Percentiles rank a stretch among this genome's conserved stretches.
phyloP scores from a whole-genome alignment of 1,140 invertebrate genomes.

The Ridgeia piscesae region DNA sequence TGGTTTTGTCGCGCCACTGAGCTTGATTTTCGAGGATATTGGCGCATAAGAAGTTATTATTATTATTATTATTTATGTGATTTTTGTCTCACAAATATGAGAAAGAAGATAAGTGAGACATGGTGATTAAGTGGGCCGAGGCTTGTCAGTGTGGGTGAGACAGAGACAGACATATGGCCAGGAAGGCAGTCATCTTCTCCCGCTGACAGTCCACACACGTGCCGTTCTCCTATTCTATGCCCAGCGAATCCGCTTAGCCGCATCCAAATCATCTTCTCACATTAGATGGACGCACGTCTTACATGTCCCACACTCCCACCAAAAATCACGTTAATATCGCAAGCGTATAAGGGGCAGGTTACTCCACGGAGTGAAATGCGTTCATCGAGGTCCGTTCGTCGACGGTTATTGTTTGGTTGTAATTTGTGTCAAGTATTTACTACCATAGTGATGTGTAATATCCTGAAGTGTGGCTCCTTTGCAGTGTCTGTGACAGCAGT shows the following conservation, averaged over 20 bases:
- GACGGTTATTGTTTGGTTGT: background rate
- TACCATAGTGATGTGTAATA: background rate
- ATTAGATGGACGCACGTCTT: background rate
- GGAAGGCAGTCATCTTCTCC: background rate
- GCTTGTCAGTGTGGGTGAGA: background rate
- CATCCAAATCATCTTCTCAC: background rate
- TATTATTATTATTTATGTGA: too few relatives aligned
- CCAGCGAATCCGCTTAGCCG: background rate
- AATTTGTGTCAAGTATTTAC: constrained; percentile 6
- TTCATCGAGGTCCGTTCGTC: background rate
- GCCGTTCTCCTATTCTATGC: background rate
- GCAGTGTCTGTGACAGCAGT: background rate
- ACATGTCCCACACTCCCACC: background rate
- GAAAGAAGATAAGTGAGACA: background rate
- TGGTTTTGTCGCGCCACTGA: too few relatives aligned
- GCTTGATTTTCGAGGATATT: too few relatives aligned
- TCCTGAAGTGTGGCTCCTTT: background rate
- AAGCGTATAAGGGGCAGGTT: background rate
- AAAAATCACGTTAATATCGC: background rate
- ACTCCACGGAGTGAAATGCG: background rate
- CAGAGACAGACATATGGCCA: background rate
- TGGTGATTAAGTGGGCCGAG: background rate
- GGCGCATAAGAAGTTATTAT: too few relatives aligned
- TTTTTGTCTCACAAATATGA: background rate
- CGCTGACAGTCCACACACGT: background rate